Evolutionary conservation across 2,797 vertebrate genomes (phyloP), one percentile per base, ranked within the genome.

Genomic region (Oreortyx pictus): DNA sequence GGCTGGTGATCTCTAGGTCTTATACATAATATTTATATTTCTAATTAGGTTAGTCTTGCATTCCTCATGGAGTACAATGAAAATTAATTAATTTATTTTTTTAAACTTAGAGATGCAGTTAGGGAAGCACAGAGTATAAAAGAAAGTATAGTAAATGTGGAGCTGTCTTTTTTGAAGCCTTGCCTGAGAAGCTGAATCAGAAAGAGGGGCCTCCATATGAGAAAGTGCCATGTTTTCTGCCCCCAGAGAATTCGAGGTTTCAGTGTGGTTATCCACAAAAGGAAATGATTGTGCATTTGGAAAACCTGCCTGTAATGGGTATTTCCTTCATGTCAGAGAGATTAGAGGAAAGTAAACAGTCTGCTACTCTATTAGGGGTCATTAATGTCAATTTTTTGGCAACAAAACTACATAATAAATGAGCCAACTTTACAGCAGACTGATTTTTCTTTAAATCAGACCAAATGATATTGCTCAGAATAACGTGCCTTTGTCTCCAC

Each of bases 321-420:
- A 75, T 50, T 93, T 95, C 82, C 89, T 89, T 85, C 76, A 88
- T 44, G 54, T 78, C 37, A 47, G n/a, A 11, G 16, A 89, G 85
- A 93, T 72, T 19, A 76, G 46, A 35, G 39, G 16, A 68, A 94
- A 91, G 50, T 47, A 74, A 93, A 92, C 14, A 66, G 39, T 56
- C 74, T 79, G 60, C 71, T 86, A 54, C 74, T 64, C 39, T 39
- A 68, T 47, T 50, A 76, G 50, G 70, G 78, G 39, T 80, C 41
- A 43, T 76, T 68, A 72, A 64, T 43, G 61, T 43, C 27, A 43
- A 31, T 14, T 31, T 27, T 31, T 14, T 29, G 19, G 61, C 10
- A 67, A 25, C 23, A 41, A 62, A 46, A 33, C 47, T 27, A 47
- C 33, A 24, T 35, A 18, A n/a, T 31, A 43, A 64, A 43, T 22